These are phyloP conservation scores for Nannoperca australis DNA, from an alignment of 2,797 vertebrate species.

Conservation along the genomic window DNA sequence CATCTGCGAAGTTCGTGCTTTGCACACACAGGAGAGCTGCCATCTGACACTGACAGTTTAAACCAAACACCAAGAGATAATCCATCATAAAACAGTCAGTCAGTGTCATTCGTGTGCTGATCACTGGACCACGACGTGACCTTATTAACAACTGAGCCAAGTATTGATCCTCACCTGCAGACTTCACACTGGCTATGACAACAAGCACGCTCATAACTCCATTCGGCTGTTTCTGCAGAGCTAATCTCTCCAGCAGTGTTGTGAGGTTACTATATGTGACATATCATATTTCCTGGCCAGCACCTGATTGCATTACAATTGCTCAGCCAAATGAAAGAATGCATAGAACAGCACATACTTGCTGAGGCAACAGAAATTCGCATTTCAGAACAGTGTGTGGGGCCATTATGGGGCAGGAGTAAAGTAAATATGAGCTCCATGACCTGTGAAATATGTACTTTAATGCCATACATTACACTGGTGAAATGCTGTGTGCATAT, in stretches of 20 bases:
- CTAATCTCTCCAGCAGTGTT: conserved; percentile 32
- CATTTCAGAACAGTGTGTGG: conserved; percentile 55
- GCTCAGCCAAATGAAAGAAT: conserved; percentile 53
- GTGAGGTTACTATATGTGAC: conserved; percentile 35
- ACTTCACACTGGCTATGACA: conserved; percentile 23
- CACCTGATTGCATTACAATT: conserved; percentile 43
- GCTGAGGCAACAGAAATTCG: conserved; percentile 67
- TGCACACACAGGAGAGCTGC: not conserved
- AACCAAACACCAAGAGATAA: conserved; percentile 15
- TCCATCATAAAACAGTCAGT: conserved; percentile 13
- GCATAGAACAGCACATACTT: conserved; percentile 25
- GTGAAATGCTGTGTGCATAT: conserved; percentile 22
- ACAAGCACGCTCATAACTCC: conserved; percentile 36
- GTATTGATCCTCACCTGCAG: conserved; percentile 45
- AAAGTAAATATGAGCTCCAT: conserved; percentile 56
- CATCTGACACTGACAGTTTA: not conserved
- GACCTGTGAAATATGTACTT: conserved; percentile 65
- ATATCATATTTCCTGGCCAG: conserved; percentile 53
- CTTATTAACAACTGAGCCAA: conserved; percentile 15
- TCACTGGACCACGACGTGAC: conserved; percentile 19
- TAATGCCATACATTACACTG: conserved; percentile 18
- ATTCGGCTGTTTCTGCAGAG: conserved; percentile 20
- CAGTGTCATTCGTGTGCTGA: conserved; percentile 34
- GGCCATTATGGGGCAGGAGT: conserved; percentile 46
- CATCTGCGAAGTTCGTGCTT: not conserved